phyloP scores from a whole-genome alignment of 2,888 invertebrate genomes.

The Desoria tigrina region DNA sequence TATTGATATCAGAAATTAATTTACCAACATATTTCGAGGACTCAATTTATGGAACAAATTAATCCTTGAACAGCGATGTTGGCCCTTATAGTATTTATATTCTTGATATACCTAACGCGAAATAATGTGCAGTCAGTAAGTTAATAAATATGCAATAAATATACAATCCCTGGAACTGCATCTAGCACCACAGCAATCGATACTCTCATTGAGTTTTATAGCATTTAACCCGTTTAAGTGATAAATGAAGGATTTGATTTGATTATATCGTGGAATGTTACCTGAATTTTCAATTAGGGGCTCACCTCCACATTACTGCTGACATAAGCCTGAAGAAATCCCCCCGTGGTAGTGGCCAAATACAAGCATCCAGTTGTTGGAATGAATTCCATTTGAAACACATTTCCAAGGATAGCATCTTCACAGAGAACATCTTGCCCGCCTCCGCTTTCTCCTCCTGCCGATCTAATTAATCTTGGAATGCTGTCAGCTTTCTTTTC shows the following conservation, averaged over 20 bases:
- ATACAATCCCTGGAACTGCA: no score
- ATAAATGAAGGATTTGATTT: no score
- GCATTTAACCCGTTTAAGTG: no score
- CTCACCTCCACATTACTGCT: no score
- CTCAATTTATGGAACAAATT: slow-evolving; percentile 22
- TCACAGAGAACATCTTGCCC: slow-evolving; percentile 18
- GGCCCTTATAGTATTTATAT: not conserved
- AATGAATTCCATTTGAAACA: slow-evolving; percentile 34
- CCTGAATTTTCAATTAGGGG: not conserved
- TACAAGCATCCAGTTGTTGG: slow-evolving; percentile 34
- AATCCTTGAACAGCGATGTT: slow-evolving; percentile 15
- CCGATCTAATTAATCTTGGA: not conserved
- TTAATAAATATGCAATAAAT: no score
- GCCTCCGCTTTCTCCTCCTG: slow-evolving; percentile 1
- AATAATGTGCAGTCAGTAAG: no score
- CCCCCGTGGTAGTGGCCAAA: slow-evolving; percentile 29
- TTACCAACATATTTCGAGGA: slow-evolving; percentile 48
- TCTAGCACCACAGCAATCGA: no score
- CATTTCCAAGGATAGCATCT: slow-evolving; percentile 28
- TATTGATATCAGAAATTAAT: slow-evolving; percentile 50
- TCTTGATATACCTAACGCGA: not conserved
- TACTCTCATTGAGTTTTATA: no score
- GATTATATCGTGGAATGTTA: no score
- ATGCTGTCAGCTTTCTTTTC: slow-evolving; percentile 4
- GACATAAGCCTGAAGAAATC: slow-evolving; percentile 32